A percentile compares a stretch with the other conserved stretches of the same genome.
phyloP scores from a whole-genome alignment of 1,140 invertebrate genomes.

The Capitella teleta region DNA sequence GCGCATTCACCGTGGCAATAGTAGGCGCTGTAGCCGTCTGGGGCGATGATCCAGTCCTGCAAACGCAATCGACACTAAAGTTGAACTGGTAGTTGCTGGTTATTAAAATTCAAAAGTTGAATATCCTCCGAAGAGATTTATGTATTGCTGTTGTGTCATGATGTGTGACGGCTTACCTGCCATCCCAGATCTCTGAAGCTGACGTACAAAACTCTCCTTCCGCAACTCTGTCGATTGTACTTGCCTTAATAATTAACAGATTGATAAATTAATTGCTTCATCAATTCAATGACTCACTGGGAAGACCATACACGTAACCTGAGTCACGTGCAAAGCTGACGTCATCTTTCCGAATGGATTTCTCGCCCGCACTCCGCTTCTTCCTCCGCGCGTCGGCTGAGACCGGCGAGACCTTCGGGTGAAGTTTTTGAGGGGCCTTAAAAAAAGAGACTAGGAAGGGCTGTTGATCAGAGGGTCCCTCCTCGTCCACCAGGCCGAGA shows the following conservation, averaged over 20 bases:
- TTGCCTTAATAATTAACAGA: too few relatives aligned
- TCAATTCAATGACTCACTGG: too few relatives aligned
- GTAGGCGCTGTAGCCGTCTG: slow-evolving; percentile 54
- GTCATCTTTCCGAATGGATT: too few relatives aligned
- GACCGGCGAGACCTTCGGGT: slow-evolving; percentile 14
- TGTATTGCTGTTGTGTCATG: background rate
- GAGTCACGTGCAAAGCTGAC: too few relatives aligned
- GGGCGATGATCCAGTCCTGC: slow-evolving; percentile 47
- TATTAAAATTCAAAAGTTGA: background rate
- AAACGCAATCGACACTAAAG: background rate
- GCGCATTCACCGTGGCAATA: slow-evolving; percentile 55
- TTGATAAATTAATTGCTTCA: too few relatives aligned
- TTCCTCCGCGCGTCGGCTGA: too few relatives aligned
- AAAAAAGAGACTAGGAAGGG: slow-evolving; percentile 47
- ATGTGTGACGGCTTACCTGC: slow-evolving; percentile 49
- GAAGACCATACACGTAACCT: too few relatives aligned
- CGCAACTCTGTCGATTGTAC: slow-evolving; percentile 48
- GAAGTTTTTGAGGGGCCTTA: slow-evolving; percentile 19
- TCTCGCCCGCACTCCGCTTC: too few relatives aligned
- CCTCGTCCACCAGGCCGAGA: slow-evolving; percentile 65
- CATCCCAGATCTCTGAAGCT: slow-evolving; percentile 92
- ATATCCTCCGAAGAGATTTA: background rate
- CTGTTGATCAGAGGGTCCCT: slow-evolving; percentile 66
- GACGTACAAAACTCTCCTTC: slow-evolving; percentile 78
- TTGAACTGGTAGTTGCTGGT: background rate